phyloP scores from a whole-genome alignment of 2,888 invertebrate genomes.

The Mythimna lalbum region DNA sequence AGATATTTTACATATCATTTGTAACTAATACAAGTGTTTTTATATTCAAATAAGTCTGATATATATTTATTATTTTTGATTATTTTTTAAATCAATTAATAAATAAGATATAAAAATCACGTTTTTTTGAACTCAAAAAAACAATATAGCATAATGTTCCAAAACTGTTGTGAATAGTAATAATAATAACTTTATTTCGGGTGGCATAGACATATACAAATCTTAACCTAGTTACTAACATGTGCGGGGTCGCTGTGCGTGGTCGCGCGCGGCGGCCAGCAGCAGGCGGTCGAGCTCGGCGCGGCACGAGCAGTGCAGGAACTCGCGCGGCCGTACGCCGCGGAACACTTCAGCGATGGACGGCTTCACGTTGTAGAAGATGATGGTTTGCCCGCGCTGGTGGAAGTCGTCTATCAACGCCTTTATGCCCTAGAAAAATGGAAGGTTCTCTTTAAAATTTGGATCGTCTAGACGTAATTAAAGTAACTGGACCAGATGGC shows the following conservation, averaged over 20 bases:
- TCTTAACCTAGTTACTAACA: no score
- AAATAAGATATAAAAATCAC: not conserved
- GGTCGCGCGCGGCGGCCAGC: slow-evolving; percentile 56
- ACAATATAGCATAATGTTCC: not conserved
- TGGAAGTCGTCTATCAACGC: slow-evolving; percentile 93
- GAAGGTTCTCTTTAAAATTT: not conserved
- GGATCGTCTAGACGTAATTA: no score
- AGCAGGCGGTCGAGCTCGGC: slow-evolving; percentile 81
- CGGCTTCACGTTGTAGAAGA: slow-evolving; percentile 94
- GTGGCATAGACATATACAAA: no score
- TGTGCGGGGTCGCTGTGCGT: slow-evolving; percentile 13
- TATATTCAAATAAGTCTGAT: not conserved
- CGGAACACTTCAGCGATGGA: slow-evolving; percentile 93
- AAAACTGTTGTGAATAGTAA: not conserved
- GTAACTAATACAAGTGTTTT: not conserved
- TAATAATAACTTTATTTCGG: no score
- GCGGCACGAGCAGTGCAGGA: slow-evolving; percentile 89
- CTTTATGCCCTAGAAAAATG: slow-evolving; percentile 91
- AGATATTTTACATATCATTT: not conserved
- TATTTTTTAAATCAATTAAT: not conserved
- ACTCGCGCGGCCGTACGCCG: slow-evolving; percentile 93
- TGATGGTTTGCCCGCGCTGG: slow-evolving; percentile 92
- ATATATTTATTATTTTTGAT: not conserved
- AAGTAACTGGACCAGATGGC: no score
- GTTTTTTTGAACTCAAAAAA: not conserved